Evolutionary conservation across 2,888 invertebrate species (phyloP).

Genomic region (Tetranychus truncatus): DNA sequence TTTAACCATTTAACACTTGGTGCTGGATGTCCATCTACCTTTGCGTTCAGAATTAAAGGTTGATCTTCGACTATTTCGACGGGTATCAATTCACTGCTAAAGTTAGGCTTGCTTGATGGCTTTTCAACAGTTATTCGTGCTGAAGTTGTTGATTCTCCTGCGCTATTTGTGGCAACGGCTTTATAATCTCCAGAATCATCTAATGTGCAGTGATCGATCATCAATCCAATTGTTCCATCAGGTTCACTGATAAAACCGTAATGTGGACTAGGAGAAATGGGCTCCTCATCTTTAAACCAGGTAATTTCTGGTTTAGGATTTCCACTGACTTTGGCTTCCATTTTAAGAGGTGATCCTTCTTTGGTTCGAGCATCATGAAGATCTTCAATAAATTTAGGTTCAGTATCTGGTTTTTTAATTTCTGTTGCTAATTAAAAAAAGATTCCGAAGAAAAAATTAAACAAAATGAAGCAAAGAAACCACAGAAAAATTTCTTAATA

Average conservation of each 20-base stretch:
- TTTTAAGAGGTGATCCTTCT: constrained; percentile 50
- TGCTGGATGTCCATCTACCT: constrained; percentile 60
- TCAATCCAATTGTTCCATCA: constrained; percentile 74
- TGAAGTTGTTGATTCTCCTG: constrained; percentile 83
- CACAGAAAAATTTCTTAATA: too few relatives aligned
- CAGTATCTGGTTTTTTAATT: constrained; percentile 39
- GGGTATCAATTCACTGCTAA: constrained; percentile 7
- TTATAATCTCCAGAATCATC: constrained; percentile 91
- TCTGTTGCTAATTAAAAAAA: not conserved
- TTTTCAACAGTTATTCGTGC: constrained; percentile 75
- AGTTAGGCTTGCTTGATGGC: constrained; percentile 44
- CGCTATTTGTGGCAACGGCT: constrained; percentile 85
- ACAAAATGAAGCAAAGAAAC: too few relatives aligned
- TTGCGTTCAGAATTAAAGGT: constrained; percentile 54
- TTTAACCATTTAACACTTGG: constrained; percentile 54
- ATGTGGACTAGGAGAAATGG: constrained; percentile 35
- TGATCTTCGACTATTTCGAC: constrained; percentile 45
- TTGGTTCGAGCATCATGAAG: constrained; percentile 11
- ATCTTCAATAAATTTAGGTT: constrained; percentile 51
- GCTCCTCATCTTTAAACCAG: constrained; percentile 69
- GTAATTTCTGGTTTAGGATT: constrained; percentile 59
- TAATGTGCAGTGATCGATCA: constrained; percentile 79
- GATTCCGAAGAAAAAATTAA: too few relatives aligned
- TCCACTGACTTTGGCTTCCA: constrained; percentile 68
- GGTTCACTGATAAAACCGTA: constrained; percentile 49